phyloP scores from a whole-genome alignment of 2,797 vertebrate genomes.

The Leptatherina wallacei region DNA sequence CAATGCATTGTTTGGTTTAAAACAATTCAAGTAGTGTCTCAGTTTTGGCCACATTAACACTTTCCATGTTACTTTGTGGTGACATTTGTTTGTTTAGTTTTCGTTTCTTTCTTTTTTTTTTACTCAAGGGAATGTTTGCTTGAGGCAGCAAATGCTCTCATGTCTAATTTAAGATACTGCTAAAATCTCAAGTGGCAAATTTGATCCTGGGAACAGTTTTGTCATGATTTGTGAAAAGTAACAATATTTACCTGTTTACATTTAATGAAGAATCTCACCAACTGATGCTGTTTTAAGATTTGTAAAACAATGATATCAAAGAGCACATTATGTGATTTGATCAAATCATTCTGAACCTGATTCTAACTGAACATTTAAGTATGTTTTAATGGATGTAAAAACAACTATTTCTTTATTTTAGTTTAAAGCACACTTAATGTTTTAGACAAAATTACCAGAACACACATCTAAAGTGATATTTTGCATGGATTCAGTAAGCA shows the following conservation, averaged over 20 bases:
- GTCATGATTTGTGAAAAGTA: constrained; percentile 29
- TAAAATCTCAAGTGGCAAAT: constrained; percentile 23
- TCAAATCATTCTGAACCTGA: not conserved
- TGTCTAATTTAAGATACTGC: constrained; percentile 61
- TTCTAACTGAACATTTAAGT: not conserved
- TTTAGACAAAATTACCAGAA: not conserved
- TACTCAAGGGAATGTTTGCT: constrained; percentile 54
- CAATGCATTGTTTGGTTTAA: constrained; percentile 23
- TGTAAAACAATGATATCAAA: constrained; percentile 40
- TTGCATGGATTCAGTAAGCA: constrained; percentile 28
- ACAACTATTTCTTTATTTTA: not conserved
- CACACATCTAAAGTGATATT: constrained; percentile 1
- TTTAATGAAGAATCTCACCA: constrained; percentile 34
- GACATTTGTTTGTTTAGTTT: not conserved
- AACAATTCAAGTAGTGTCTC: not conserved
- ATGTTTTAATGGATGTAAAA: not conserved
- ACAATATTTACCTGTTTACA: constrained; percentile 25
- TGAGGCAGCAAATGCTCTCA: constrained; percentile 49
- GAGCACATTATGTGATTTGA: constrained; percentile 18
- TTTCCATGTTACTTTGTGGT: constrained; percentile 47
- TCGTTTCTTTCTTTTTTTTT: constrained; percentile 43
- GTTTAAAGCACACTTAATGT: not conserved
- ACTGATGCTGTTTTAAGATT: constrained; percentile 18
- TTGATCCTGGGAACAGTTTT: constrained; percentile 30
- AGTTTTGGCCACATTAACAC: constrained; percentile 33